A percentile compares a stretch with the other conserved stretches of the same genome.
These are phyloP conservation scores for Lepidurus couesii DNA, from an alignment of 1,140 invertebrate genomes.

Conservation along the genomic window DNA sequence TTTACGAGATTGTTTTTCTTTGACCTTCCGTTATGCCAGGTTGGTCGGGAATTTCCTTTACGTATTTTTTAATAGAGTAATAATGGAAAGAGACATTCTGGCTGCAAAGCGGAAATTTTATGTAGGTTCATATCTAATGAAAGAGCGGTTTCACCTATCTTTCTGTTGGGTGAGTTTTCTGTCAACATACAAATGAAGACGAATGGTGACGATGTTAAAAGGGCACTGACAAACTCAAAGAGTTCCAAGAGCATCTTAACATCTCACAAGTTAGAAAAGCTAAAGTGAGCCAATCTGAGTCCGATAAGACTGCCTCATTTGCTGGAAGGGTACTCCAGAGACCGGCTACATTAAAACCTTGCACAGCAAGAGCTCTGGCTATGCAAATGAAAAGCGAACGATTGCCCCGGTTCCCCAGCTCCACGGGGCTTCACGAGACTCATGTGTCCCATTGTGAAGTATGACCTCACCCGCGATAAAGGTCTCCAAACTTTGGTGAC, in stretches of 20 bases:
- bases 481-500: too few species aligned
- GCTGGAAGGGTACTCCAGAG: constrained; percentile 1
- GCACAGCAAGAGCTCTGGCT: background rate
- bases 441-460: too few species aligned
- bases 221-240: background rate
- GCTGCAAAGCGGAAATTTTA: background rate
- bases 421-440: too few species aligned
- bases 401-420: background rate
- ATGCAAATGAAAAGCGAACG: background rate
- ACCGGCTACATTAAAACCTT: constrained; percentile 18
- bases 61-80: background rate
- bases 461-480: too few species aligned
- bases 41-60: background rate
- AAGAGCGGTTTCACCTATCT: too few species aligned
- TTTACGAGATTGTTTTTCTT: background rate
- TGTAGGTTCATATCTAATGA: too few species aligned
- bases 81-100: background rate
- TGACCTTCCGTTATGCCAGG: background rate
- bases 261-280: background rate
- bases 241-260: background rate
- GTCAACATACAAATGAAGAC: background rate
- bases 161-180: background rate
- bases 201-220: background rate
- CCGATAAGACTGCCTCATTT: constrained; percentile 16
- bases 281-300: constrained; percentile 7